These are phyloP conservation scores for Sinhomidia bicolor DNA, from an alignment of 2,888 invertebrate genomes.

Conservation along the genomic window DNA sequence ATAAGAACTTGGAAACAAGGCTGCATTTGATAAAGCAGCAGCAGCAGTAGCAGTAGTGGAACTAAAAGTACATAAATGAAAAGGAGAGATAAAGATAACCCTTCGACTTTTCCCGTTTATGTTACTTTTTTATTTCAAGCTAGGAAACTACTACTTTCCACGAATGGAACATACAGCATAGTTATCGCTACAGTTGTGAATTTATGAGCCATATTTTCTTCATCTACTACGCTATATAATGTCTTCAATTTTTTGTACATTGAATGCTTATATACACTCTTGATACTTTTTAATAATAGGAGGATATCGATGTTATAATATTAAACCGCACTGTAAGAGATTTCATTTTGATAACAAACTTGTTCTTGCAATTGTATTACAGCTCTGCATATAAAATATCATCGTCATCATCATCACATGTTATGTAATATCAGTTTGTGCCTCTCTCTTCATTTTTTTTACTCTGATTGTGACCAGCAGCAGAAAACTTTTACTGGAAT, in stretches of 20 bases:
- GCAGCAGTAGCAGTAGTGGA: too few relatives aligned
- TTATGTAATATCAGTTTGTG: constrained; percentile 2
- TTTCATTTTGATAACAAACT: constrained; percentile 51
- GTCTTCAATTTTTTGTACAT: background rate
- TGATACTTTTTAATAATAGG: too few relatives aligned
- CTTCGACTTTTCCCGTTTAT: constrained; percentile 49
- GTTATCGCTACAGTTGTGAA: constrained; percentile 24
- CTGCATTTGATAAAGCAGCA: background rate
- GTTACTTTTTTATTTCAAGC: background rate
- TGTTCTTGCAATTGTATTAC: background rate
- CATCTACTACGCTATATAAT: background rate
- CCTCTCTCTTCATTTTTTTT: background rate
- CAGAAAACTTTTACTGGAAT: constrained; percentile 21
- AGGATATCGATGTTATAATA: background rate
- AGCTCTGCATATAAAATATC: background rate
- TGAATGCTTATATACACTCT: background rate
- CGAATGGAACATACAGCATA: background rate
- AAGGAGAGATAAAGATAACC: constrained; percentile 52
- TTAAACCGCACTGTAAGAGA: constrained; percentile 55
- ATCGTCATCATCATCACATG: background rate
- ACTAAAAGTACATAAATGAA: background rate
- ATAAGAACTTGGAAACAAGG: background rate
- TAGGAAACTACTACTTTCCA: background rate
- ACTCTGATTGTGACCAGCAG: constrained; percentile 40
- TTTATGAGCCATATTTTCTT: constrained; percentile 53